These are phyloP conservation scores for Plebejus melissa DNA, from an alignment of 2,888 invertebrate species.

Conservation along the genomic window DNA sequence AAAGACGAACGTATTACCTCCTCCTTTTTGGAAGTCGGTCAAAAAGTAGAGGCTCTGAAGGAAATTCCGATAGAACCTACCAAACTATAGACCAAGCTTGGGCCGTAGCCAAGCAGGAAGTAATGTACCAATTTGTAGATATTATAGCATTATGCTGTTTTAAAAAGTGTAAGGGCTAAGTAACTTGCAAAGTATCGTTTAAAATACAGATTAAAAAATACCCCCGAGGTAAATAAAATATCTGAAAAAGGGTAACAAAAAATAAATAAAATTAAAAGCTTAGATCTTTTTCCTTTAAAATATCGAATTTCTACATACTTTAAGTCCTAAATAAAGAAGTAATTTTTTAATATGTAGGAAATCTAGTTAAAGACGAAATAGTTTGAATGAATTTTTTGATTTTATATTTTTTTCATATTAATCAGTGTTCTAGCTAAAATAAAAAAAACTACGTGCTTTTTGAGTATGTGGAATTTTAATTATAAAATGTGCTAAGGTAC, in stretches of 20 bases:
- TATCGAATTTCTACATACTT: background rate
- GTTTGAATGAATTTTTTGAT: background rate
- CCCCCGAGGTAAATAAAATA: too few species aligned
- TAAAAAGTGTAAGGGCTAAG: background rate
- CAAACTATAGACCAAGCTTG: background rate
- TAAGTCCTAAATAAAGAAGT: background rate
- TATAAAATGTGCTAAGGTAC: too few species aligned
- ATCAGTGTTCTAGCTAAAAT: too few species aligned
- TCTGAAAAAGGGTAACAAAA: too few species aligned
- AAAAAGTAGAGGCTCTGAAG: background rate
- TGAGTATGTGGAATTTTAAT: too few species aligned
- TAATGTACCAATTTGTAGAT: background rate
- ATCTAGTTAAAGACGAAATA: background rate
- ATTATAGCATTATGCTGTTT: background rate
- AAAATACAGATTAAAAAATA: background rate
- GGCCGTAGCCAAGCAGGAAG: too few species aligned
- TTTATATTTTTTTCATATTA: background rate
- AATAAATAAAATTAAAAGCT: too few species aligned
- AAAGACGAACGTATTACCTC: background rate
- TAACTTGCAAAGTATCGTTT: background rate
- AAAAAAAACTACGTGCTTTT: too few species aligned
- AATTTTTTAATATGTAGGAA: background rate
- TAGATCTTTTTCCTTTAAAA: background rate
- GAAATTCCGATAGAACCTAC: background rate
- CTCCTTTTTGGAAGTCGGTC: too few species aligned